These are phyloP conservation scores for Butorides virescens DNA, from an alignment of 2,113 vertebrate genomes.

Conservation along the genomic window DNA sequence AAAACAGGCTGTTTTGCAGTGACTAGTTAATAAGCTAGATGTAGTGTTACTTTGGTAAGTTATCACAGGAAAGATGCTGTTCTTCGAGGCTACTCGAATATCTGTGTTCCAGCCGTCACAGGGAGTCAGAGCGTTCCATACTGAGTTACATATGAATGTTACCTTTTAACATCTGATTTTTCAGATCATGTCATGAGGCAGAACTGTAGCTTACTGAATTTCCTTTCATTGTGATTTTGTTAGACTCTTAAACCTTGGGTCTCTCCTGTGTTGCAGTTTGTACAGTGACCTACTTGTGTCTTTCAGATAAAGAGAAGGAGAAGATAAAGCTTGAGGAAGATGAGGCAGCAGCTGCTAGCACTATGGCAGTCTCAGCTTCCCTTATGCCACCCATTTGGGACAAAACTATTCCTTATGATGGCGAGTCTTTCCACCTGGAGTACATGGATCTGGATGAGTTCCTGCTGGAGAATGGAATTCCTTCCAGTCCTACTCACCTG, in stretches of 20 bases:
- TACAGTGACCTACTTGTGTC: conserved; percentile 63
- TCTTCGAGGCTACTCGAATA: not conserved
- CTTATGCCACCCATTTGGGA: conserved; percentile 97
- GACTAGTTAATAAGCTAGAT: not conserved
- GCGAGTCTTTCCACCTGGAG: conserved; percentile 96
- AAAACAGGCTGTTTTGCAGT: not conserved
- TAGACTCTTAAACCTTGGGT: not conserved
- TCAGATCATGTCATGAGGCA: not conserved
- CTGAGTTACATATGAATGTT: not conserved
- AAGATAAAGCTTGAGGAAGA: conserved; percentile 83
- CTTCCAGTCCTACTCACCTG: conserved; percentile 82
- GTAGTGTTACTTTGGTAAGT: not conserved
- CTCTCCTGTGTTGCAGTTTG: not conserved
- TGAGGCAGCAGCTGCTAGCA: conserved; percentile 79
- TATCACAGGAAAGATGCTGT: not conserved
- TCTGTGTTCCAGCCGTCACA: not conserved
- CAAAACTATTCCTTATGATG: conserved; percentile 96
- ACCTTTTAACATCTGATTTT: not conserved
- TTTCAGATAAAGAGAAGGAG: conserved; percentile 82
- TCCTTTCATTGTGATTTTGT: not conserved
- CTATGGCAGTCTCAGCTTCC: conserved; percentile 88
- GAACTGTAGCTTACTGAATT: not conserved
- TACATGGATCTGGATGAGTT: conserved; percentile 99
- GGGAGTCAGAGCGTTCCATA: not conserved
- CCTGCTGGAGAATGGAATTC: conserved; percentile 95